phyloP scores from a whole-genome alignment of 2,113 vertebrate species.

The Ginglymostoma cirratum region DNA sequence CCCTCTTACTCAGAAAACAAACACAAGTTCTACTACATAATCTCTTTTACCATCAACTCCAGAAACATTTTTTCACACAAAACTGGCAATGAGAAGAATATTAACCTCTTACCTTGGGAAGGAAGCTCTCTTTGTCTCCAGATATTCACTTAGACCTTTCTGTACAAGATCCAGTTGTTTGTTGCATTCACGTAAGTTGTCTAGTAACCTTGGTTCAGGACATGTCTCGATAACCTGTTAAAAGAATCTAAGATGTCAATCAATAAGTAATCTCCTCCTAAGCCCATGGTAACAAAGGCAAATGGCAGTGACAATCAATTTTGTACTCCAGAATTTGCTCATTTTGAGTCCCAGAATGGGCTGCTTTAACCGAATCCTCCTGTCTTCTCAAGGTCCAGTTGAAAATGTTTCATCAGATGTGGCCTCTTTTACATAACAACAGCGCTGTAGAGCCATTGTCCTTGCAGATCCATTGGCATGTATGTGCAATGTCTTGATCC shows the following conservation, averaged over 20 bases:
- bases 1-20: neutral
- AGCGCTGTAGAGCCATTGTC: neutral
- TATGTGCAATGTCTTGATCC: neutral
- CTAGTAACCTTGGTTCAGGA: slow-evolving; percentile 61
- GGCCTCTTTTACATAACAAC: neutral
- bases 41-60: neutral
- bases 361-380: neutral
- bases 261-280: slow-evolving; percentile 35
- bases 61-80: neutral
- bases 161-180: slow-evolving; percentile 72
- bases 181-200: slow-evolving; percentile 68
- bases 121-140: slow-evolving; percentile 71
- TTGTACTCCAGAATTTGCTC: neutral
- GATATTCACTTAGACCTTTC: slow-evolving; percentile 80
- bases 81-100: neutral
- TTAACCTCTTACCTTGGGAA: slow-evolving; percentile 73
- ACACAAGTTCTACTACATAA: neutral
- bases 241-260: slow-evolving; percentile 35
- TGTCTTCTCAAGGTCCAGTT: neutral
- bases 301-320: neutral
- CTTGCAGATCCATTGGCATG: neutral
- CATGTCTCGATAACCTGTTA: slow-evolving; percentile 77
- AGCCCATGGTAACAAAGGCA: neutral
- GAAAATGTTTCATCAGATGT: neutral
- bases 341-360: neutral